phyloP scores from a whole-genome alignment of 2,113 vertebrate species.

The Ascaphus truei region DNA sequence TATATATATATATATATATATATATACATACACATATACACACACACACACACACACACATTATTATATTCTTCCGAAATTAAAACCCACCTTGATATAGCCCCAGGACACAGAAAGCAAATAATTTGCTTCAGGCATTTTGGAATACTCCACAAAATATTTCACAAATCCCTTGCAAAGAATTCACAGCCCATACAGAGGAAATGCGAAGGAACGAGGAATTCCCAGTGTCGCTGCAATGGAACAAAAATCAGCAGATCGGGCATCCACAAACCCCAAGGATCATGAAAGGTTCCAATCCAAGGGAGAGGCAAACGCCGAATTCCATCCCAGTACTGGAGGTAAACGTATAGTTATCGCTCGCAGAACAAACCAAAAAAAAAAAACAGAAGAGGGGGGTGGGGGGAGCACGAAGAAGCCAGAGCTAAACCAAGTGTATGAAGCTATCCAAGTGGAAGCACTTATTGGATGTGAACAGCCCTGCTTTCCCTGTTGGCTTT shows the following conservation, averaged over 20 bases:
- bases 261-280: slow-evolving; percentile 33
- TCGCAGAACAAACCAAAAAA: slow-evolving; percentile 43
- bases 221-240: slow-evolving; percentile 32
- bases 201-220: slow-evolving; percentile 46
- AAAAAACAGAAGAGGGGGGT: slow-evolving; percentile 41
- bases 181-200: slow-evolving; percentile 48
- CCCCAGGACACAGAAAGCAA: slow-evolving; percentile 94
- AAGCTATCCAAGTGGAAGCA: slow-evolving; percentile 38
- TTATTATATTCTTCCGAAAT: too few species aligned
- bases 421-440: slow-evolving; percentile 4
- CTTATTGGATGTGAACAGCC: slow-evolving; percentile 65
- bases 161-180: slow-evolving; percentile 63
- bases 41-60: too few species aligned
- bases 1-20: too few species aligned
- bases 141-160: slow-evolving; percentile 66
- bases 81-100: slow-evolving; percentile 93
- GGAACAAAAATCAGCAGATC: slow-evolving; percentile 31
- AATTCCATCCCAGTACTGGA: slow-evolving; percentile 41
- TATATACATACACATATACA: too few species aligned
- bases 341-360: slow-evolving; percentile 38
- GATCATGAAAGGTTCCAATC: slow-evolving; percentile 25
- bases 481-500: slow-evolving; percentile 57
- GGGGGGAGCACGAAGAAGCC: slow-evolving; percentile 41
- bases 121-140: slow-evolving; percentile 95
- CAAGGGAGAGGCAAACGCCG: slow-evolving; percentile 35